Conservation (phyloP, 2,797 vertebrate genomes). For the Takifugu rubripes region DNA sequence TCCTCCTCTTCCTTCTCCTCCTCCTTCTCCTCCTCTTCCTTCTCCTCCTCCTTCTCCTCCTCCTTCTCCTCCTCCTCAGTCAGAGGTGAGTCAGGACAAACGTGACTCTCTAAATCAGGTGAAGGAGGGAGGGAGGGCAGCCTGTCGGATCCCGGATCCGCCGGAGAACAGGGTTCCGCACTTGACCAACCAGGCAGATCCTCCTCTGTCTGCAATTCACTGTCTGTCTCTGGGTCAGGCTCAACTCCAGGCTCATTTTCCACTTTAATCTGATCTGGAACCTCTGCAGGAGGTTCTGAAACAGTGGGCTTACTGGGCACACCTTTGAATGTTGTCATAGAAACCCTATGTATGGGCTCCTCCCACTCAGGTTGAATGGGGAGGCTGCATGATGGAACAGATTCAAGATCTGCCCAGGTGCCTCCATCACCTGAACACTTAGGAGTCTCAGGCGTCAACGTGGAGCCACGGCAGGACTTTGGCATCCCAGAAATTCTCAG, state of each 20-base stretch:
- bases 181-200: slow-evolving; percentile 3
- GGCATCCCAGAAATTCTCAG: slow-evolving; percentile 36
- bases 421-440: not conserved
- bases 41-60: slow-evolving; percentile 26
- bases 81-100: not conserved
- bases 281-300: slow-evolving; percentile 6
- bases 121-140: not conserved
- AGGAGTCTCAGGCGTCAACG: not conserved
- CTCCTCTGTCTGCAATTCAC: slow-evolving; percentile 7
- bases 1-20: slow-evolving; percentile 2
- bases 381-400: slow-evolving; percentile 7
- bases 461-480: slow-evolving; percentile 6
- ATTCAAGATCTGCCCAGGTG: not conserved
- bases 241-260: slow-evolving; percentile 1
- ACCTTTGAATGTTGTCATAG: slow-evolving; percentile 67
- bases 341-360: slow-evolving; percentile 39
- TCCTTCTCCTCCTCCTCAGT: not conserved
- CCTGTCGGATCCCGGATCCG: not conserved
- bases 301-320: slow-evolving; percentile 39
- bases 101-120: not conserved
- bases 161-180: not conserved
- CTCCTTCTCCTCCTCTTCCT: slow-evolving; percentile 10
- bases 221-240: not conserved
- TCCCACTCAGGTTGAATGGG: slow-evolving; percentile 40
- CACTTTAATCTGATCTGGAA: not conserved